Conservation (phyloP, 2,113 vertebrate genomes). For the Merops nubicus region DNA sequence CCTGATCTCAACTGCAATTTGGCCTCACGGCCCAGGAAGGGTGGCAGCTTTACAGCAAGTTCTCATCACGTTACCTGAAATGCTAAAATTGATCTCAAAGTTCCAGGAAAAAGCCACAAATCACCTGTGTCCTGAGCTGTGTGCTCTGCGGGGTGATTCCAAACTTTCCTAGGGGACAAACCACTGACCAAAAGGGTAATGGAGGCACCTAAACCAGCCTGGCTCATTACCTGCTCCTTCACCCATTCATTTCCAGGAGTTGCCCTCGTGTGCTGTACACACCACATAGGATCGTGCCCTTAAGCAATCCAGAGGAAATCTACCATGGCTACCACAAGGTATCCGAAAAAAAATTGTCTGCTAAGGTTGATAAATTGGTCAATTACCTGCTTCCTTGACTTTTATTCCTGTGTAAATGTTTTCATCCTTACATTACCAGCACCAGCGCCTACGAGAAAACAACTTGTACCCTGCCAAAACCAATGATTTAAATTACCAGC, state of each 20-base stretch:
- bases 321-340: slow-evolving; percentile 65
- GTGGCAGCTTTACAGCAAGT: not conserved
- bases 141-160: not conserved
- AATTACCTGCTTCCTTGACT: slow-evolving; percentile 76
- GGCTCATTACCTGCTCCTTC: slow-evolving; percentile 36
- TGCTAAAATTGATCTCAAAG: not conserved
- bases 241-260: not conserved
- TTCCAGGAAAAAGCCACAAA: not conserved
- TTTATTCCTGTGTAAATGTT: slow-evolving; percentile 75
- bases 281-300: slow-evolving; percentile 59
- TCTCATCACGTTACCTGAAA: not conserved
- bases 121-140: not conserved
- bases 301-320: slow-evolving; percentile 75
- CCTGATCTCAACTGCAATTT: not conserved
- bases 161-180: not conserved
- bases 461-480: slow-evolving; percentile 34
- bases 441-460: slow-evolving; percentile 46
- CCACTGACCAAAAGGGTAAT: slow-evolving; percentile 2
- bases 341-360: slow-evolving; percentile 72
- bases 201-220: not conserved
- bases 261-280: slow-evolving; percentile 3
- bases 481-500: slow-evolving; percentile 53
- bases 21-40: not conserved
- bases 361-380: slow-evolving; percentile 74
- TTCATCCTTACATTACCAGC: slow-evolving; percentile 61